phyloP scores from a whole-genome alignment of 92 coral and sea anemone species.

The Bergia puertoricense region DNA sequence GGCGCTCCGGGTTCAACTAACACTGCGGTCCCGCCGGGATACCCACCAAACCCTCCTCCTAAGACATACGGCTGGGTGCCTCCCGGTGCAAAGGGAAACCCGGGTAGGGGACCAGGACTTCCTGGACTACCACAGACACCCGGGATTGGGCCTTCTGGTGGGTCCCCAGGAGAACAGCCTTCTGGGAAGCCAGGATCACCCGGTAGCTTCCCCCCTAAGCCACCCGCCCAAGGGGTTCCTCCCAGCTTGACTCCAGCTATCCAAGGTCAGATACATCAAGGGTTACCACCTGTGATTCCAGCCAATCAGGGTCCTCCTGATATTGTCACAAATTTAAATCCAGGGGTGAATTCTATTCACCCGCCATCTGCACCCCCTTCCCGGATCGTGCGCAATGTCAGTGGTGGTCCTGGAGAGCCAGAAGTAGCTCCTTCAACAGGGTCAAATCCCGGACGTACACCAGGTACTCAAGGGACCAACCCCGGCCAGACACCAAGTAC shows the following conservation, averaged over 20 bases:
- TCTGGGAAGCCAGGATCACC: background rate
- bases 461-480: background rate
- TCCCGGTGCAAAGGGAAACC: background rate
- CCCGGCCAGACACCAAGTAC: conserved; percentile 39
- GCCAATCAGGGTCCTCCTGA: background rate
- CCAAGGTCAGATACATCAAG: background rate
- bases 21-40: background rate
- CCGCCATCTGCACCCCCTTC: conserved; percentile 24
- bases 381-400: conserved; percentile 32
- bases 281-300: background rate
- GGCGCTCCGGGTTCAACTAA: background rate
- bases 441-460: conserved; percentile 22
- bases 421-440: conserved; percentile 23
- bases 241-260: background rate
- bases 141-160: background rate
- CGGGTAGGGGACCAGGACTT: background rate
- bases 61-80: conserved; percentile 18
- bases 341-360: background rate
- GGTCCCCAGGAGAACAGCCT: conserved; percentile 16
- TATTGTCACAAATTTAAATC: background rate
- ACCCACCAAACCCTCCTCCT: background rate
- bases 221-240: conserved; percentile 6
- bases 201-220: background rate
- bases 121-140: conserved; percentile 6
- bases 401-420: conserved; percentile 40